Evolutionary conservation across 2,888 invertebrate genomes (phyloP).

Genomic region (Drosophila monieri): DNA sequence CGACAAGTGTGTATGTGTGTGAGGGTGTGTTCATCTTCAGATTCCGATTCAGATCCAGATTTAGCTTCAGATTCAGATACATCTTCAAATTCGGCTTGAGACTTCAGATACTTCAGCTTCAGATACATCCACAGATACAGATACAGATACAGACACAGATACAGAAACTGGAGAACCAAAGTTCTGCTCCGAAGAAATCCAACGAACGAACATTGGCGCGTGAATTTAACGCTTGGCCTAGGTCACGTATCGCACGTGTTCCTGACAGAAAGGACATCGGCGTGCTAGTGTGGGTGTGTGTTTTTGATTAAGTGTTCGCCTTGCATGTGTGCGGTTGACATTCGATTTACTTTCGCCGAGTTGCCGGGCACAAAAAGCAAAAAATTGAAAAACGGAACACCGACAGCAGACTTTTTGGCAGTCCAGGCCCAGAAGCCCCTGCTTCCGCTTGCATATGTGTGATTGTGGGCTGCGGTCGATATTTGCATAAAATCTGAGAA

Average conservation of each 20-base stretch:
- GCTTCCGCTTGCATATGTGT: slow-evolving; percentile 30
- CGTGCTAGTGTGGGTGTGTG: slow-evolving; percentile 31
- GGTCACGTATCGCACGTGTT: slow-evolving; percentile 68
- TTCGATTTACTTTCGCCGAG: slow-evolving; percentile 71
- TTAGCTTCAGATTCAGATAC: not conserved
- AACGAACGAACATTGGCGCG: slow-evolving; percentile 33
- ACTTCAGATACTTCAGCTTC: not conserved
- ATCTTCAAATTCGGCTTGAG: slow-evolving; percentile 1
- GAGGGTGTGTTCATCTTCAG: slow-evolving; percentile 11
- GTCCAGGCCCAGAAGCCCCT: slow-evolving; percentile 9
- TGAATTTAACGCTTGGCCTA: slow-evolving; percentile 68
- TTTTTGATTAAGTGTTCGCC: slow-evolving; percentile 47
- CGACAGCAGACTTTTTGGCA: slow-evolving; percentile 65
- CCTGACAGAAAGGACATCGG: slow-evolving; percentile 40
- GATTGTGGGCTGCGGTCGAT: slow-evolving; percentile 59
- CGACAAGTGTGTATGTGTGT: slow-evolving; percentile 61
- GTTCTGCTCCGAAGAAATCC: not conserved
- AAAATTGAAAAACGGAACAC: slow-evolving; percentile 32
- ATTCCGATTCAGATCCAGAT: slow-evolving; percentile 13
- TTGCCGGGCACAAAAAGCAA: slow-evolving; percentile 22
- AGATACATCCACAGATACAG: not conserved
- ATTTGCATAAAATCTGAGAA: slow-evolving; percentile 70
- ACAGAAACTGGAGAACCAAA: not conserved
- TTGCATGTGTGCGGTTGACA: slow-evolving; percentile 62
- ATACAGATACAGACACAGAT: not conserved